Evolutionary conservation across 1,140 invertebrate genomes (phyloP).

Genomic region (Aphis craccivora): DNA sequence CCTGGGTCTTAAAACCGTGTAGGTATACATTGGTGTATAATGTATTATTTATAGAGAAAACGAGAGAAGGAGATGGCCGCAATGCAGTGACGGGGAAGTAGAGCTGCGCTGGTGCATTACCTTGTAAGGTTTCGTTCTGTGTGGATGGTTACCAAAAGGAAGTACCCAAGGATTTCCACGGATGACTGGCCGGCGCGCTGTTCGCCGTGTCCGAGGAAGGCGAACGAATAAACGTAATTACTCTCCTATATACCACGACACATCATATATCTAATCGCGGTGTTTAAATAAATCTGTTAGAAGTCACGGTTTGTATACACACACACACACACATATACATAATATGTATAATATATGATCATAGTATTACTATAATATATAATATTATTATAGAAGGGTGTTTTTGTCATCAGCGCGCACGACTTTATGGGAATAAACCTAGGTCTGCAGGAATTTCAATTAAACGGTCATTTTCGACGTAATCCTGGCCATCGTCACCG

Average conservation of each 20-base stretch:
- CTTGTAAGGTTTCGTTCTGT: conserved; percentile 35
- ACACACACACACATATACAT: background rate
- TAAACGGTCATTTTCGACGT: conserved; percentile 23
- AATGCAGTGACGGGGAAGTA: background rate
- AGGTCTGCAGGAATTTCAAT: conserved; percentile 30
- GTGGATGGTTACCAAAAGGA: conserved; percentile 46
- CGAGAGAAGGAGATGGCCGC: background rate
- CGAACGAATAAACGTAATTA: conserved; percentile 24
- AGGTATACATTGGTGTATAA: background rate
- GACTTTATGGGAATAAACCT: background rate
- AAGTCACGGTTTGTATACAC: background rate
- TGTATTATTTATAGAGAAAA: background rate
- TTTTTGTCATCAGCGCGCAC: background rate
- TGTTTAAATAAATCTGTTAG: conserved; percentile 45
- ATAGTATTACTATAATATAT: background rate
- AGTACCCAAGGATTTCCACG: conserved; percentile 53
- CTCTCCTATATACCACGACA: background rate
- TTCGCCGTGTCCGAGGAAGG: conserved; percentile 3
- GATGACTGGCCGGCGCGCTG: background rate
- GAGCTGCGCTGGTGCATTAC: conserved; percentile 7
- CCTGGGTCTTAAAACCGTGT: background rate
- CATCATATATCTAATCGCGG: background rate
- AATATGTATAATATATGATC: background rate
- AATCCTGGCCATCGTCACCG: background rate
- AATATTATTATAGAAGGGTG: background rate